Evolutionary conservation across 2,113 vertebrate species (phyloP), one percentile per base, ranked within the genome.

Genomic region (Dasyornis broadbenti): DNA sequence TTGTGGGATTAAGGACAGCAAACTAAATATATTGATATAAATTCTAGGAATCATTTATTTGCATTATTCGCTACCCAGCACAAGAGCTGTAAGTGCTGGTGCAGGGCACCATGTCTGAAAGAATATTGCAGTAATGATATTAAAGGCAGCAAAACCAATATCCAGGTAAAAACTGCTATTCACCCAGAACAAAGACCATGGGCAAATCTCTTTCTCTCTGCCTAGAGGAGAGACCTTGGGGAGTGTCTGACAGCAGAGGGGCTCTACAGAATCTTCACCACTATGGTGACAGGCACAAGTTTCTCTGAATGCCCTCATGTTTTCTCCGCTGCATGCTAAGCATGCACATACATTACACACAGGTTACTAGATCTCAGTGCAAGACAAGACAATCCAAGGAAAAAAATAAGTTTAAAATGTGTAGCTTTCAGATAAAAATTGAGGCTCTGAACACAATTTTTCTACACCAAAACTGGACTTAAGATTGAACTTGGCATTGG

Each of bases 331-430:
- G 20, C 30, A 17, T 13, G 30, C 45, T 20, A 79, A 71, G n/a
- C 24, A n/a, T 1, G 1, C 24, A 8, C 26, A 16, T 47, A n/a
- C 35, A 3, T 39, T 61, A 70, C 0, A 1, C 28, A 30, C 11
- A 30, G 56, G 47, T 49, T 63, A 21, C 40, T 40, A 49, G 28
- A 40, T 30, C 50, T 56, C 30, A 12, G 49, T 17, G n/a, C 15
- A 28, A 54, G 35, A 45, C 2, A 3, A 59, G 42, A 28, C 73
- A 40, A 54, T 30, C 15, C 30, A 44, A 39, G n/a, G 37, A 49
- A 44, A 42, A 63, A 50, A 6, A 7, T 33, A 40, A 42, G 26
- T 35, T 49, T 65, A 33, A 73, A 52, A 52, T 37, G 49, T 19
- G 13, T 15, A 33, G 28, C 5, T 66, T 60, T 82, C 39, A 23